A percentile compares a stretch with the other conserved stretches of the same genome.
Evolutionary conservation across 1,140 invertebrate species (phyloP).

Genomic region (Neodiprion fabricii): DNA sequence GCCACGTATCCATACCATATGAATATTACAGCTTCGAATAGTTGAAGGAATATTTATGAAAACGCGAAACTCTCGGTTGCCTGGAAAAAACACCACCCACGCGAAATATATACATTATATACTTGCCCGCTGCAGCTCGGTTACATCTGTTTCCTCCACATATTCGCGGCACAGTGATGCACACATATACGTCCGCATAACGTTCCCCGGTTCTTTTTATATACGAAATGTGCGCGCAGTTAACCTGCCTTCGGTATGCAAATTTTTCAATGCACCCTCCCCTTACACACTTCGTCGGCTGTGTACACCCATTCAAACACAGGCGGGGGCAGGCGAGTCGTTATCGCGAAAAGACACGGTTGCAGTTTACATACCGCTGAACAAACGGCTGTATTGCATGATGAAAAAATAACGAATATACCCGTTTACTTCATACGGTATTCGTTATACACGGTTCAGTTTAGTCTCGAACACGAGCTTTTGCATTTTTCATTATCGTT

Average conservation of each 20-base stretch:
- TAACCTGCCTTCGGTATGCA: background rate
- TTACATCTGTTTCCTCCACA: slow-evolving; percentile 1
- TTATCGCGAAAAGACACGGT: too few species aligned
- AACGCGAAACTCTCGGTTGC: slow-evolving; percentile 1
- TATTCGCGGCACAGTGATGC: background rate
- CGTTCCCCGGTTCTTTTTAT: too few species aligned
- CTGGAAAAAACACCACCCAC: background rate
- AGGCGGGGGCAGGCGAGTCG: too few species aligned
- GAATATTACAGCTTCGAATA: background rate
- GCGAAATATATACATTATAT: background rate
- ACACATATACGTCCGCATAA: background rate
- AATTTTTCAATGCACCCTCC: background rate
- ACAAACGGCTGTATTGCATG: too few species aligned
- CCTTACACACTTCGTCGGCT: background rate
- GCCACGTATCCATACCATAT: background rate
- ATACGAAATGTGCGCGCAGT: background rate
- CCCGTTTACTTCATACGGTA: too few species aligned
- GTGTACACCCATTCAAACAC: background rate
- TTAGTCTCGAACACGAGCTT: too few species aligned
- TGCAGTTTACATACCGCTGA: too few species aligned
- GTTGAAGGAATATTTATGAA: slow-evolving; percentile 5
- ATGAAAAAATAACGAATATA: too few species aligned
- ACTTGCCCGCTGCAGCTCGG: background rate
- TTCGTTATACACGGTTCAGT: too few species aligned
- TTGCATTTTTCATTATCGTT: too few species aligned